phyloP scores from a whole-genome alignment of 2,113 vertebrate genomes.

The rat (Rattus norvegicus) region DNA sequence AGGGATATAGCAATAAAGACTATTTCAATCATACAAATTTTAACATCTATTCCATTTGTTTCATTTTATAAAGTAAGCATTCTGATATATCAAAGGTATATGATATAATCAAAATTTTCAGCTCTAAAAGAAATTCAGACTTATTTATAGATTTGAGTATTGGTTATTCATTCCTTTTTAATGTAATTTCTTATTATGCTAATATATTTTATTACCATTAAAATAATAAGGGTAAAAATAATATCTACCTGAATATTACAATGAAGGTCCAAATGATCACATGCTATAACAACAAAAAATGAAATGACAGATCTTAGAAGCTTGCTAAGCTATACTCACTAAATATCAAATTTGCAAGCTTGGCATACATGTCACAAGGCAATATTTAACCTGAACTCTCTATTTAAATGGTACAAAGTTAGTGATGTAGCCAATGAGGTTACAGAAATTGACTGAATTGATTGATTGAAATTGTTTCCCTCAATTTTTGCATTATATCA shows the following conservation, averaged over 20 bases:
- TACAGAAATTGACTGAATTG: no score
- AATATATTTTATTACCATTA: neutral
- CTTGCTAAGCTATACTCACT: neutral
- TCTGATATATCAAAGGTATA: neutral
- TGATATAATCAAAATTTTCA: neutral
- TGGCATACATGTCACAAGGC: neutral
- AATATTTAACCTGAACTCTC: neutral
- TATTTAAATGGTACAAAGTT: neutral
- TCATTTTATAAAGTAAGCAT: neutral
- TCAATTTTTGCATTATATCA: neutral
- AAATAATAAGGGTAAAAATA: neutral
- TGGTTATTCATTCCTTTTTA: neutral
- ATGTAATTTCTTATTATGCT: neutral
- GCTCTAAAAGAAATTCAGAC: neutral
- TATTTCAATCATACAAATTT: neutral
- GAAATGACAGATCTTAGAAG: neutral
- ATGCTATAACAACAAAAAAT: neutral
- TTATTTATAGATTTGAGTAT: neutral
- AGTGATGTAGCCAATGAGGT: neutral
- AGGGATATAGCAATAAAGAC: neutral
- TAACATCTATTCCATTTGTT: neutral
- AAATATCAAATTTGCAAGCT: neutral
- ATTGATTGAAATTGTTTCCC: neutral
- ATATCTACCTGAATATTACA: neutral
- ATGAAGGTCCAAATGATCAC: neutral